Conservation (phyloP, 2,888 invertebrate species). For the Drosophila peninsularis region DNA sequence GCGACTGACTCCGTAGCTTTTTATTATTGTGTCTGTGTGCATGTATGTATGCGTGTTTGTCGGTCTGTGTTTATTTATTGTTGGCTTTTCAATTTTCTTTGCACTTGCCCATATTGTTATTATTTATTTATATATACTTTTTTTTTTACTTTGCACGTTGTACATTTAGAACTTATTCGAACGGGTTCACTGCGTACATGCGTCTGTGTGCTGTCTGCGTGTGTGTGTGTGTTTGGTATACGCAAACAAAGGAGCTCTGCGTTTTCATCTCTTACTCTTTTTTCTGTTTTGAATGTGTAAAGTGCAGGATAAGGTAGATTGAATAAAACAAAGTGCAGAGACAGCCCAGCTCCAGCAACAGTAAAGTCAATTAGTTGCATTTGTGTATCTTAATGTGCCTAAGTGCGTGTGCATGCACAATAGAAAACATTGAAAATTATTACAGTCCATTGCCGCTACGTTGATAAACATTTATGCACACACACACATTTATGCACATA, state of each 20-base stretch:
- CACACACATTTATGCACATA: background rate
- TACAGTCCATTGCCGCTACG: conserved; percentile 26
- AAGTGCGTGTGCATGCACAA: conserved; percentile 32
- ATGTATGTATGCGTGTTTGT: conserved; percentile 19
- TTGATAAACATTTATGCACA: conserved; percentile 20
- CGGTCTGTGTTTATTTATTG: conserved; percentile 45
- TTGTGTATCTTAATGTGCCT: conserved; percentile 9
- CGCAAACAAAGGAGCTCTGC: conserved; percentile 56
- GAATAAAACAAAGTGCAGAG: conserved; percentile 53
- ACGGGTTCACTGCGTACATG: conserved; percentile 39
- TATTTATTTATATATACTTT: conserved; percentile 18
- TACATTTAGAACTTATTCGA: conserved; percentile 43
- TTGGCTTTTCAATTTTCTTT: conserved; percentile 35
- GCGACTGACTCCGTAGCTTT: conserved; percentile 54
- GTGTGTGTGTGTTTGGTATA: conserved; percentile 38
- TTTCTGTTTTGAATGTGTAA: conserved; percentile 58
- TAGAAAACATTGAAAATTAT: conserved; percentile 50
- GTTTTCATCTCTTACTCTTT: conserved; percentile 44
- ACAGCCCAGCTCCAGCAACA: conserved; percentile 9
- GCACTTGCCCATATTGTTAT: conserved; percentile 22
- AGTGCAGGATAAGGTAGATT: conserved; percentile 60
- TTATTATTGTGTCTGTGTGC: conserved; percentile 41
- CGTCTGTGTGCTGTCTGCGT: conserved; percentile 18
- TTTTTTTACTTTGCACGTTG: conserved; percentile 19
- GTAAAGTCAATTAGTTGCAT: conserved; percentile 33